Percentiles rank a stretch among this genome's conserved stretches.
Evolutionary conservation across 2,113 vertebrate genomes (phyloP).

Genomic region (Forbesichthys agassizii): DNA sequence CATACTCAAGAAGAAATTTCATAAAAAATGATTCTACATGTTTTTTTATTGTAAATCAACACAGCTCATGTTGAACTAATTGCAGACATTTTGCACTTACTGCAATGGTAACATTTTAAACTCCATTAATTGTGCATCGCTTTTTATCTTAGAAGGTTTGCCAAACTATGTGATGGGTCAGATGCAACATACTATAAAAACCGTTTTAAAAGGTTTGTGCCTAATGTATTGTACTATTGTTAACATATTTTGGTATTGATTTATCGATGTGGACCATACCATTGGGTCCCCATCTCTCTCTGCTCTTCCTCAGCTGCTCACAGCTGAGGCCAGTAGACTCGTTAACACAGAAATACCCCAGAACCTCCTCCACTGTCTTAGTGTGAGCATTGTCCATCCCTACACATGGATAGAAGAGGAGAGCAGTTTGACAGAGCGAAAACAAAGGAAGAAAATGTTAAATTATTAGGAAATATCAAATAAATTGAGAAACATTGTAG

Average conservation of each 20-base stretch:
- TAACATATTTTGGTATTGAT: background rate
- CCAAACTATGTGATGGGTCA: background rate
- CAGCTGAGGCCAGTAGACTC: slow-evolving; percentile 80
- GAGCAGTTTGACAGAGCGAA: background rate
- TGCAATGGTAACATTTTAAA: too few relatives aligned
- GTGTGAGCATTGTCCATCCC: slow-evolving; percentile 83
- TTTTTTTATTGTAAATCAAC: too few relatives aligned
- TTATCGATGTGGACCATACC: slow-evolving; percentile 48
- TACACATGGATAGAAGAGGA: slow-evolving; percentile 14
- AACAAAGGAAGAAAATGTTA: too few relatives aligned
- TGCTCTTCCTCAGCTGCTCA: slow-evolving; percentile 79
- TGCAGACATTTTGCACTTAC: too few relatives aligned
- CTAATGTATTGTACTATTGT: too few relatives aligned
- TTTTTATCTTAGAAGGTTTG: background rate
- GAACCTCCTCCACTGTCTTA: slow-evolving; percentile 81
- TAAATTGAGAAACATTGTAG: background rate
- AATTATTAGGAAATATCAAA: too few relatives aligned
- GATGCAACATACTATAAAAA: too few relatives aligned
- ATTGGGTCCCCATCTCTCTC: slow-evolving; percentile 78
- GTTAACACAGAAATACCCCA: slow-evolving; percentile 75
- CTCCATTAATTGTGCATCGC: too few relatives aligned
- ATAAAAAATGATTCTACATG: too few relatives aligned
- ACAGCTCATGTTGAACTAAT: too few relatives aligned
- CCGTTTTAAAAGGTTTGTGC: too few relatives aligned
- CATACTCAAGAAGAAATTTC: too few relatives aligned